A percentile compares a stretch with the other conserved stretches of the same genome.
Conservation (phyloP, 2,888 invertebrate species). For the Antheraea assamensis region DNA sequence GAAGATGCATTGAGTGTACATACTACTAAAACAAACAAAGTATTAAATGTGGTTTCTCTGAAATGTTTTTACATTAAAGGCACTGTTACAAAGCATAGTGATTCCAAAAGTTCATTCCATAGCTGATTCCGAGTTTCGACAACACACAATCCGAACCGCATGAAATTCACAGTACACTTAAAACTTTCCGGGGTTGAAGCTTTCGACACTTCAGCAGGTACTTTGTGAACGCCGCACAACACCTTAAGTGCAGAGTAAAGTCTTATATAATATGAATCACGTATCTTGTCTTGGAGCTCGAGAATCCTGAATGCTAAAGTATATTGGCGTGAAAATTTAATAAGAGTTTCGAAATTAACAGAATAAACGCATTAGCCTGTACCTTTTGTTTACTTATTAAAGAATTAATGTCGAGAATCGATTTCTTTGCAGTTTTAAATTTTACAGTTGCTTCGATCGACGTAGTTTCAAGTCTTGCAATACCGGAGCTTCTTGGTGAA, state of each 20-base stretch:
- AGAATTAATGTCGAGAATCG: slow-evolving; percentile 4
- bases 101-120: not conserved
- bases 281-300: slow-evolving; percentile 35
- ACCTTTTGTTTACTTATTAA: slow-evolving; percentile 16
- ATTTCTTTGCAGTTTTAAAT: not conserved
- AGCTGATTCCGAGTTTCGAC: slow-evolving; percentile 19
- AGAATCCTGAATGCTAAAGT: slow-evolving; percentile 44
- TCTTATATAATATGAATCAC: slow-evolving; percentile 73
- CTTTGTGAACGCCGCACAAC: slow-evolving; percentile 34
- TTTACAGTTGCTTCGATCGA: not conserved
- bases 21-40: too few relatives aligned
- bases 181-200: slow-evolving; percentile 57
- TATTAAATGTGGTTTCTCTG: not conserved
- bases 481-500: too few relatives aligned
- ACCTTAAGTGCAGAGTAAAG: slow-evolving; percentile 61
- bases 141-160: slow-evolving; percentile 35
- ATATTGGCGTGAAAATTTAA: slow-evolving; percentile 50
- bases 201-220: slow-evolving; percentile 50
- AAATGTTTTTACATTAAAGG: not conserved
- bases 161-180: slow-evolving; percentile 57
- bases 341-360: slow-evolving; percentile 48
- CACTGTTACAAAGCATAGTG: slow-evolving; percentile 2
- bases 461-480: too few relatives aligned
- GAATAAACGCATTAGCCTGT: slow-evolving; percentile 50
- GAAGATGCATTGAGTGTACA: too few relatives aligned